Conservation (phyloP, 2,888 invertebrate genomes). For the Ectemnius lituratus region DNA sequence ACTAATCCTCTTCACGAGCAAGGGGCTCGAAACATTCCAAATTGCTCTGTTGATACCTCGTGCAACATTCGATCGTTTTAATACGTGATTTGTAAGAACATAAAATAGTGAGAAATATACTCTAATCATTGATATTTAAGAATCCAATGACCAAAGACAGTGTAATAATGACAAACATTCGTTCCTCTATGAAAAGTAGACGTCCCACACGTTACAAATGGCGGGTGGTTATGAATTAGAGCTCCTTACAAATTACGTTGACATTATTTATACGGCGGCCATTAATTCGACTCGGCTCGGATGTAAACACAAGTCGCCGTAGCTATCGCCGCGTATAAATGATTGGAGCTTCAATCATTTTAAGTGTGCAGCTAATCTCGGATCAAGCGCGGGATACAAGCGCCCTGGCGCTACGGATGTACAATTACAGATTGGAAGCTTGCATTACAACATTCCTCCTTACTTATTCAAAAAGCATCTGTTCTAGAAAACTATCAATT, state of each 20-base stretch:
- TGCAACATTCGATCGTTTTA: too few relatives aligned
- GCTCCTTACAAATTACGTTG: conserved; percentile 7
- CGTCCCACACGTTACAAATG: not conserved
- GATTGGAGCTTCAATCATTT: conserved; percentile 44
- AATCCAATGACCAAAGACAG: too few relatives aligned
- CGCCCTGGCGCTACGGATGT: conserved; percentile 2
- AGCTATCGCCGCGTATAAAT: conserved; percentile 23
- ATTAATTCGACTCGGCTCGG: not conserved
- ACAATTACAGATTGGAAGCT: conserved; percentile 26
- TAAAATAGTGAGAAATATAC: too few relatives aligned
- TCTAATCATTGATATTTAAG: too few relatives aligned
- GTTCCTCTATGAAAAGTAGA: not conserved
- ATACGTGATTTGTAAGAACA: too few relatives aligned
- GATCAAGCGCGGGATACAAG: conserved; percentile 40
- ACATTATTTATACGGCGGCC: conserved; percentile 8
- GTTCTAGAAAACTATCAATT: conserved; percentile 6
- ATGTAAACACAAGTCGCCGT: conserved; percentile 10
- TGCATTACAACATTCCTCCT: not conserved
- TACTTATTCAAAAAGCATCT: conserved; percentile 21
- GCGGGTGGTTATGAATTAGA: not conserved
- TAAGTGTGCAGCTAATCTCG: conserved; percentile 39
- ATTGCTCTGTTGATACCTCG: too few relatives aligned
- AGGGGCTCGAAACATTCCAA: too few relatives aligned
- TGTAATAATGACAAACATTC: too few relatives aligned
- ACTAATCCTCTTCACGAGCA: too few relatives aligned